Evolutionary conservation across 2,797 vertebrate species (phyloP), one percentile per base, ranked within the genome.

Genomic region (Dryobates pubescens): DNA sequence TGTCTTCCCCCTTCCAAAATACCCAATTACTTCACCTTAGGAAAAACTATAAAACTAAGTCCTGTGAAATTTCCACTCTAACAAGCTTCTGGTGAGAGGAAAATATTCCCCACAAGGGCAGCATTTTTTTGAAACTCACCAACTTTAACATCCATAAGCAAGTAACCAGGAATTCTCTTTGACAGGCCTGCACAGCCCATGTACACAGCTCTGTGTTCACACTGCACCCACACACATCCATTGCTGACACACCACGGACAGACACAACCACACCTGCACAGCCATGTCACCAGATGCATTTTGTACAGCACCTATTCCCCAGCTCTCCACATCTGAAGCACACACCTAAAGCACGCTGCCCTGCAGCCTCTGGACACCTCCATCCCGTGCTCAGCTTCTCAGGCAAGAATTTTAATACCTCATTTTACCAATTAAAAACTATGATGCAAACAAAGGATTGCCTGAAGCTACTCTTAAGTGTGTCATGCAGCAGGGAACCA

Each of bases 31-130:
- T 81, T 88, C 82, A 87, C 27, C 65, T 86, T 72, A 86, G 36
- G 59, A 86, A 84, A 82, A 8, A 41, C 62, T 83, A 74, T 81
- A 80, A 87, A 94, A 90, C 83, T 71, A 62, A 83, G n/a, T 43
- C 59, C 71, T 86, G 78, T 70, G 76, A 94, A 74, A 93, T 91
- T 78, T 94, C 51, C 49, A 82, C 84, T 68, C 77, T 75, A 77
- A 67, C 68, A 68, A 73, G 54, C 80, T 92, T 90, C 75, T 82
- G 29, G 17, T 59, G 67, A 80, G 76, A 82, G 86, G 56, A 77
- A 90, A 88, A 62, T 58, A 92, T 29, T 71, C 58, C 83, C 45
- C 78, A 6, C 0, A 7, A 90, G 71, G n/a, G 23, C 29, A 91
- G 78, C 29, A 43, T 38, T 65, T 91, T 88, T 87, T 74, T 47